These are phyloP conservation scores for Nezara viridula DNA, from an alignment of 2,888 invertebrate genomes.

Conservation along the genomic window DNA sequence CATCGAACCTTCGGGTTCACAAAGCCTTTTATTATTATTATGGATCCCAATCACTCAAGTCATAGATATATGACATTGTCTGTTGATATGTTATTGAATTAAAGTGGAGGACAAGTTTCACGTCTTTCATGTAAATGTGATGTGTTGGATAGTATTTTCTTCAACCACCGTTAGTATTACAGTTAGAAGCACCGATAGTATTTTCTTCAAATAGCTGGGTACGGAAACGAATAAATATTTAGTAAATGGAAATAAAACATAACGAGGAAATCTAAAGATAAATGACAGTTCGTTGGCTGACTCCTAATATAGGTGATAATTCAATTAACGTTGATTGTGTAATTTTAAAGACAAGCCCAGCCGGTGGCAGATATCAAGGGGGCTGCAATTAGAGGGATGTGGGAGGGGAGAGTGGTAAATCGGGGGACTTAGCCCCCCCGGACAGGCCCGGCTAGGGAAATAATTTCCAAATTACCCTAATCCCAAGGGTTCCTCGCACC, in stretches of 20 bases:
- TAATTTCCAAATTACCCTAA: constrained; percentile 58
- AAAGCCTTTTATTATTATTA: too few species aligned
- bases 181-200: too few species aligned
- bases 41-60: too few species aligned
- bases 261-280: background rate
- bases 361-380: constrained; percentile 2
- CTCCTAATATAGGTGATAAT: background rate
- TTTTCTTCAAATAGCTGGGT: too few species aligned
- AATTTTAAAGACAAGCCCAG: constrained; percentile 26
- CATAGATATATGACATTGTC: too few species aligned
- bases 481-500: constrained; percentile 51
- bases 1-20: too few species aligned
- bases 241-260: background rate
- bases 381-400: background rate
- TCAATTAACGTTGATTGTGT: background rate
- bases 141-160: too few species aligned
- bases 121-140: too few species aligned
- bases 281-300: background rate
- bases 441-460: constrained; percentile 46
- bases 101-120: too few species aligned
- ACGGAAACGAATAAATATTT: too few species aligned
- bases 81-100: too few species aligned
- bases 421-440: constrained; percentile 16
- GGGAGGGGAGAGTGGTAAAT: background rate
- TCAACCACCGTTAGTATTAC: too few species aligned